Evolutionary conservation across 2,888 invertebrate species (phyloP), one percentile per base, ranked within the genome.

Genomic region (Polyommatus iphigenia): DNA sequence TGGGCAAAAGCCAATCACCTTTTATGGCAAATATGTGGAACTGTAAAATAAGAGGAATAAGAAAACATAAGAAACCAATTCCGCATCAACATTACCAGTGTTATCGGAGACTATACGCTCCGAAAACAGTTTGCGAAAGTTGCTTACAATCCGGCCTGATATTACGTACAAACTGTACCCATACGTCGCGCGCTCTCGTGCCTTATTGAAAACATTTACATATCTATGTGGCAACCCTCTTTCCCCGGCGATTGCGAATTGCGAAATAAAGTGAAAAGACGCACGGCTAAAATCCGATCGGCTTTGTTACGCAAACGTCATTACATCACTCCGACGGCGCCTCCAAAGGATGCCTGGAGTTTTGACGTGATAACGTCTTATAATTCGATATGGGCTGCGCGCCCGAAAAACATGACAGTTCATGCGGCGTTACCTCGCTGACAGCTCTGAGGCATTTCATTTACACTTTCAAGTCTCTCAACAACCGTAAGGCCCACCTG

Each of bases 191-290:
- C 79, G 79, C 80, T 81, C 80, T 81, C 80, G 77, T 81, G 80
- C 86, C 88, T 90, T 91, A 91, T 91, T 91, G 91, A 90, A 90
- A 91, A 90, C 88, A 91, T 91, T 90, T 91, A 89, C 91, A 91
- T 91, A 90, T 89, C 87, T 88, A 90, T 90, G 89, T 87, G 83
- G 85, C 87, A 87, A 86, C 85, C 80, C 81, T 79, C 79, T 77
- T 77, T 77, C 59, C 59, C 41, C 15, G 57, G 77, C 77, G 72
- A 77, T 77, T 77, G 77, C 76, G 76, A 77, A 77, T 36, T 62
- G 67, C 72, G 73, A 72, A 73, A 77, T 77, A 77, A 77, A 77
- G 78, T 78, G 78, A 78, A 78, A 79, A 78, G 76, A 59, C 59
- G 72, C 77, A 77, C 77, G 77, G 72, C 77, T 54, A 77, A 77